Base-by-base conservation (phyloP, 1,140 invertebrate species). In the Pseudobourletiella spinata region DNA sequence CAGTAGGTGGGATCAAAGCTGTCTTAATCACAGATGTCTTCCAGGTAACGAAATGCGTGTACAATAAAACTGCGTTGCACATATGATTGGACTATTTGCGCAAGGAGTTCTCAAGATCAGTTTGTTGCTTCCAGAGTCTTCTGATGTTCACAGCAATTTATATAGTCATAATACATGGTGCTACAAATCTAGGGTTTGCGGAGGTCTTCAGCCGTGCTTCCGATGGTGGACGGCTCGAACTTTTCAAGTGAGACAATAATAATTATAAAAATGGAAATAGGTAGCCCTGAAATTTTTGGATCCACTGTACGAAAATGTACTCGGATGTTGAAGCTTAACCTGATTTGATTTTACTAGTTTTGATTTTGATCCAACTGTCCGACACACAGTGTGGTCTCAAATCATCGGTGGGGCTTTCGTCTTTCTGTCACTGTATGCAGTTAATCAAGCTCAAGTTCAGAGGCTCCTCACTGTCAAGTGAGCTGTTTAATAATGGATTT, bases 371-470 rank as follows among this genome's bases (percentile, higher is more conserved):
- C 88, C 87, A 1, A 85, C 82, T 1, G 76, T 81, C 1, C 76
- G 88, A 2, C 88, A 91, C 69, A 85, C 86, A 0, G 82, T 86
- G 72, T 91, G 86, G 80, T 78, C 81, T 4, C 75, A 90, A 20
- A 67, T 82, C 0, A 74, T 89, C 39, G 89, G 89, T 0, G 86
- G 88, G 0, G 76, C 79, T 22, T 83, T 86, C 69, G 85, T 86
- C 0, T 89, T 83, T 74, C 72, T 87, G 14, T 81, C 86, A 1
- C 72, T 91, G 0, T 89, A 89, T 74, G 91, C 83, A 0, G 86
- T 89, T 0, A 93, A 91, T 73, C 91, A 95, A 75, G 79, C 84
- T 0, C 87, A 95, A 80, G 85, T 97, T 1, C 93, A 96, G 74
- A 75, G 93, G 35, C 80, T 91, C 24, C 74, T 93, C 22, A 88